These are phyloP conservation scores for Sphaerophoria rueppellii DNA, from an alignment of 2,888 invertebrate genomes.

Conservation along the genomic window DNA sequence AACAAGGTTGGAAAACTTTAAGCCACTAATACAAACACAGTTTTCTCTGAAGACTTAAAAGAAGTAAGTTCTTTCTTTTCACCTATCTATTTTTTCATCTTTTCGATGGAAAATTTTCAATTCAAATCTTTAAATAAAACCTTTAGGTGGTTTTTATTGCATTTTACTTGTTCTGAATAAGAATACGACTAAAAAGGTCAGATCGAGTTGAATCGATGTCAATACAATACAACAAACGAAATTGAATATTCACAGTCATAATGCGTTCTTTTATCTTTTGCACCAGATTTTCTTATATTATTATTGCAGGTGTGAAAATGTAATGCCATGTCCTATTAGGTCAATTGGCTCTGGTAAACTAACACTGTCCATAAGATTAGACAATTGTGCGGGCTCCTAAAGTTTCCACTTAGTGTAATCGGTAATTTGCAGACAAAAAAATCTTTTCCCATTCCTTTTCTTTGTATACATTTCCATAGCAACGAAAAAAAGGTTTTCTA, in stretches of 20 bases:
- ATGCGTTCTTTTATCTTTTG: slow-evolving; percentile 9
- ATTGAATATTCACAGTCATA: slow-evolving; percentile 17
- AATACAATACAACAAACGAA: slow-evolving; percentile 4
- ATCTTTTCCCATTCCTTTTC: background rate
- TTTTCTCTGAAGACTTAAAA: too few species aligned
- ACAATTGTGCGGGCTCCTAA: slow-evolving; percentile 95
- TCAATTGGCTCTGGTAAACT: slow-evolving; percentile 93
- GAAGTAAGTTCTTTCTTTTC: too few species aligned
- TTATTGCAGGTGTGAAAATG: slow-evolving; percentile 90
- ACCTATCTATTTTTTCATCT: too few species aligned
- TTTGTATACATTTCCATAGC: background rate
- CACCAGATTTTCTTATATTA: background rate
- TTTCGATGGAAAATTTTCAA: slow-evolving; percentile 15
- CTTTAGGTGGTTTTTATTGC: slow-evolving; percentile 7
- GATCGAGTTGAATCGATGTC: background rate
- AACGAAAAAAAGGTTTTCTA: background rate
- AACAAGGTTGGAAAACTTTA: too few species aligned
- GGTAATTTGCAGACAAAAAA: slow-evolving; percentile 81
- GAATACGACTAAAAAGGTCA: background rate
- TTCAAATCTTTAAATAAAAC: slow-evolving; percentile 29
- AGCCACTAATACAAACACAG: too few species aligned
- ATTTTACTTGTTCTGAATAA: background rate
- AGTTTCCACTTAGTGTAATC: slow-evolving; percentile 96
- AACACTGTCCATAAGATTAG: slow-evolving; percentile 96
- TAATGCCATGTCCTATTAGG: slow-evolving; percentile 96